Evolutionary conservation across 2,797 vertebrate genomes (phyloP), one percentile per base, ranked within the genome.

Genomic region (Clarias fuscus): DNA sequence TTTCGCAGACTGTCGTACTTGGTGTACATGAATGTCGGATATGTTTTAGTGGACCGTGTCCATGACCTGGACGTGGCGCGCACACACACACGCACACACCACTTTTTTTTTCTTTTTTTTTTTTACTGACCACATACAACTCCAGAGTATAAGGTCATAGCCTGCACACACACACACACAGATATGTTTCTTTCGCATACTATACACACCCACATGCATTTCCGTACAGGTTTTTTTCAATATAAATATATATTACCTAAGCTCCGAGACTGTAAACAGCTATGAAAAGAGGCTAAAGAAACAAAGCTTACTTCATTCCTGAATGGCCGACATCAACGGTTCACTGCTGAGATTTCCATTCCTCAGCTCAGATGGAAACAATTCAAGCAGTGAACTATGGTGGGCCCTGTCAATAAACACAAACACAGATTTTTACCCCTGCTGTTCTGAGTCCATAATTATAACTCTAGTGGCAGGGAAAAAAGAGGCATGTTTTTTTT

Each of bases 371-470:
- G 83, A 90, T 88, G 85, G 86, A 86, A 89, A 84, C 85, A 85
- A 82, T 90, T 87, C 70, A 65, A 65, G 84, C 70, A 43, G 43
- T 82, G 83, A 88, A 59, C 83, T 83, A 77, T 67, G 79, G 83
- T 75, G 56, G 86, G 82, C 77, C 72, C 85, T 78, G 85, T 90
- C 89, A 90, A 87, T 87, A 89, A 90, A 90, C 87, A 85, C 68
- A 84, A 84, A 85, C 70, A 87, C 82, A 87, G 30, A 84, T 84
- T 88, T 84, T 72, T 33, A 82, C 82, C 84, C 86, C 88, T 81
- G 89, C 86, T 89, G 84, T 88, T 88, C 83, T 24, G 85, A 71
- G 79, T 84, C 85, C 82, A 24, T 89, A 90, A 90, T 90, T 89
- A 91, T 90, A 87, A 87, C 90, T 82, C 83, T 37, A 83, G 87